These are phyloP conservation scores for Athetis lepigone DNA, from an alignment of 2,888 invertebrate genomes.

Conservation along the genomic window DNA sequence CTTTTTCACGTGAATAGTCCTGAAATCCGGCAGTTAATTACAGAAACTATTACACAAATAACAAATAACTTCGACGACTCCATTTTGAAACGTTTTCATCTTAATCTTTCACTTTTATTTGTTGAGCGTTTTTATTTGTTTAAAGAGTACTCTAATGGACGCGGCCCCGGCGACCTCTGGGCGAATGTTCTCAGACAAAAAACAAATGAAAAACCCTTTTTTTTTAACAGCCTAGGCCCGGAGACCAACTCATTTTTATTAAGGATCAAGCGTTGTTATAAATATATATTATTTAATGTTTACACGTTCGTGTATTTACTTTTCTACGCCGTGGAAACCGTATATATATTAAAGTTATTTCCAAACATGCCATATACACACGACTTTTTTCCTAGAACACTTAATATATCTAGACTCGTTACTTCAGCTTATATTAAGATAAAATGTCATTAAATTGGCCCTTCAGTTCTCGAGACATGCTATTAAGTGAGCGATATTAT, in stretches of 20 bases:
- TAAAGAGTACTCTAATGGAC: slow-evolving; percentile 42
- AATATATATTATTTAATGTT: slow-evolving; percentile 2
- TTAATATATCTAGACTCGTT: neutral
- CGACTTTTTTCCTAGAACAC: slow-evolving; percentile 4
- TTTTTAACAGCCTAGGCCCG: slow-evolving; percentile 30
- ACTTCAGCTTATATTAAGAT: slow-evolving; percentile 7
- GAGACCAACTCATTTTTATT: slow-evolving; percentile 32
- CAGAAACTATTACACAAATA: slow-evolving; percentile 23
- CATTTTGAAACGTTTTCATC: slow-evolving; percentile 33
- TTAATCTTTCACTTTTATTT: slow-evolving; percentile 42
- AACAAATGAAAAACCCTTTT: slow-evolving; percentile 41
- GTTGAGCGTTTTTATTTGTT: slow-evolving; percentile 44
- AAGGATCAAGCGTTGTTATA: slow-evolving; percentile 14
- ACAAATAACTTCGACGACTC: slow-evolving; percentile 5
- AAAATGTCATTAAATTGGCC: slow-evolving; percentile 6
- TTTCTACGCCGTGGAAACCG: neutral
- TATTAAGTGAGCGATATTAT: neutral
- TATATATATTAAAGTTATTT: neutral
- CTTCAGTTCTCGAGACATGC: neutral
- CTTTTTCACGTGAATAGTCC: neutral
- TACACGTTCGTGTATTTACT: slow-evolving; percentile 1
- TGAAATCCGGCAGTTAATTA: slow-evolving; percentile 36
- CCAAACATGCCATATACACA: too few relatives aligned
- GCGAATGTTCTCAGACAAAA: slow-evolving; percentile 41
- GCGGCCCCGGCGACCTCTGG: slow-evolving; percentile 26